phyloP scores from a whole-genome alignment of 2,888 invertebrate genomes.

The Eilema caniola region DNA sequence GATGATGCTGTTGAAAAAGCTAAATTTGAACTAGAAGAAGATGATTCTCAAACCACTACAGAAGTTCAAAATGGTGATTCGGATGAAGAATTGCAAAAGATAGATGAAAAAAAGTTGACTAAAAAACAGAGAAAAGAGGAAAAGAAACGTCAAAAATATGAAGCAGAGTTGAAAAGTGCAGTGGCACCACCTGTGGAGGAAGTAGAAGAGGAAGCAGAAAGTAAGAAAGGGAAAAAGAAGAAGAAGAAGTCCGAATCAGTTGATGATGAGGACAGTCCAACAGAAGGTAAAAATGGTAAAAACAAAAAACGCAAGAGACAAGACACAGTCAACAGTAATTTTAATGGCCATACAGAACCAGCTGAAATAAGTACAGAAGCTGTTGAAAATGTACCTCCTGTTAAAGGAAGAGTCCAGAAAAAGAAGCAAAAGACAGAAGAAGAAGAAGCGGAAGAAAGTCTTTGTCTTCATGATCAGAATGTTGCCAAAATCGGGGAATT shows the following conservation, averaged over 20 bases:
- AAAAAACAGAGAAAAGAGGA: slow-evolving; percentile 83
- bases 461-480: slow-evolving; percentile 80
- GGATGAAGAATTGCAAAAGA: slow-evolving; percentile 31
- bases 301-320: slow-evolving; percentile 79
- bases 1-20: slow-evolving; percentile 39
- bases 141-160: slow-evolving; percentile 81
- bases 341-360: slow-evolving; percentile 51
- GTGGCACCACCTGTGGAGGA: slow-evolving; percentile 62
- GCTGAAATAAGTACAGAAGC: slow-evolving; percentile 43
- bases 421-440: slow-evolving; percentile 74
- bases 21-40: slow-evolving; percentile 20
- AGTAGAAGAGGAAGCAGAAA: slow-evolving; percentile 58
- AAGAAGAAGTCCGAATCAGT: slow-evolving; percentile 72
- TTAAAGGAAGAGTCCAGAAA: slow-evolving; percentile 64
- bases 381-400: slow-evolving; percentile 49
- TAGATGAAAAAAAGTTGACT: slow-evolving; percentile 65
- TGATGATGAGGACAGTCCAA: slow-evolving; percentile 50
- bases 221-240: slow-evolving; percentile 78
- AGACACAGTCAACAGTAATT: slow-evolving; percentile 75
- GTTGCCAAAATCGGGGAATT: slow-evolving; percentile 77
- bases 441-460: slow-evolving; percentile 70
- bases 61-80: slow-evolving; percentile 35
- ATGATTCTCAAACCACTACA: slow-evolving; percentile 40
- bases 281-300: slow-evolving; percentile 63
- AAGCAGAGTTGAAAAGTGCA: slow-evolving; percentile 79